phyloP scores from a whole-genome alignment of 2,888 invertebrate genomes.

The Cephalotes varians region DNA sequence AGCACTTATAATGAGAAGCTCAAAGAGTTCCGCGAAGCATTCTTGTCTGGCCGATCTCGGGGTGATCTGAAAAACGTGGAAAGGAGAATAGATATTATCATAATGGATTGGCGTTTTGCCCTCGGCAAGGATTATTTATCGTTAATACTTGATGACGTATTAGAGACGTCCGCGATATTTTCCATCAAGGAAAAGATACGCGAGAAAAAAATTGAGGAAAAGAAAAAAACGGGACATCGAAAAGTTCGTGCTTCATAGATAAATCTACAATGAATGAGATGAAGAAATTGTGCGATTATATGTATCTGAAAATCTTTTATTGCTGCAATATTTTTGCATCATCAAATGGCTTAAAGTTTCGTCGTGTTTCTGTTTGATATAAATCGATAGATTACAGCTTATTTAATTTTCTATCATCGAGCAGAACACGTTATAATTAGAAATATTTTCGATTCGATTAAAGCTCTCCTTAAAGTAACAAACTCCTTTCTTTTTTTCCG shows the following conservation, averaged over 20 bases:
- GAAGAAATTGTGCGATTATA: background rate
- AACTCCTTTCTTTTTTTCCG: background rate
- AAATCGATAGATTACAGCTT: constrained; percentile 25
- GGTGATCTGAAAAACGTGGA: constrained; percentile 62
- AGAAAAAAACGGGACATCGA: constrained; percentile 40
- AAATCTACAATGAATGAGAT: constrained; percentile 65
- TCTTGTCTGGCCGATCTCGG: constrained; percentile 70
- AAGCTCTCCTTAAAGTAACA: background rate
- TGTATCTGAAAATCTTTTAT: background rate
- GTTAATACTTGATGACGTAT: background rate
- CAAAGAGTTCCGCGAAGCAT: constrained; percentile 72
- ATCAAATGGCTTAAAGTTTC: background rate
- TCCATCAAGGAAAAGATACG: constrained; percentile 22
- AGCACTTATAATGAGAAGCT: constrained; percentile 72
- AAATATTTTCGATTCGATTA: constrained; percentile 16
- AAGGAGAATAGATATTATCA: constrained; percentile 7
- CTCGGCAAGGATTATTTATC: constrained; percentile 28
- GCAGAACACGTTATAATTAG: background rate
- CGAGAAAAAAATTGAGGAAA: constrained; percentile 48
- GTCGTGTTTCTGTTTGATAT: no score
- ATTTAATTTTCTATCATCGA: background rate
- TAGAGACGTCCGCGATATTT: background rate
- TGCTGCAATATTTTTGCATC: background rate
- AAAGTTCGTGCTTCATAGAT: constrained; percentile 64
- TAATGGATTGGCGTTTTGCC: constrained; percentile 18